Conservation (phyloP, 2,797 vertebrate species). For the Sarcoramphus papa region DNA sequence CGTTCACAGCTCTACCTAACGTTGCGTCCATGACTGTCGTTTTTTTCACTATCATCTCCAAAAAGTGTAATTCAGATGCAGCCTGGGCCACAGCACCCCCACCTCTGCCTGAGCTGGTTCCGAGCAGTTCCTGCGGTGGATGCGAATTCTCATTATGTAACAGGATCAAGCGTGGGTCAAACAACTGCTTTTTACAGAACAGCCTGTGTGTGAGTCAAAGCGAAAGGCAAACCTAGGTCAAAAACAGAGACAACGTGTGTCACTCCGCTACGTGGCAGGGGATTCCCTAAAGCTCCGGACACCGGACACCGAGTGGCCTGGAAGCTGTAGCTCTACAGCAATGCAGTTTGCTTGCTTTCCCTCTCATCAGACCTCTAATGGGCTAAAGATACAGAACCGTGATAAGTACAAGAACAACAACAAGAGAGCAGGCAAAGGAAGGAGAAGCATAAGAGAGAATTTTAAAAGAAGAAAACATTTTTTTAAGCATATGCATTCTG, state of each 20-base stretch:
- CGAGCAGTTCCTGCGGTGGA: neutral
- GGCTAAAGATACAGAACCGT: neutral
- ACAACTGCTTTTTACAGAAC: neutral
- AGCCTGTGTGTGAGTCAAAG: neutral
- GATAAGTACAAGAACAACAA: neutral
- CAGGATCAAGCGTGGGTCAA: neutral
- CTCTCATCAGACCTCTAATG: neutral
- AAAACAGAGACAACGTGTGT: rapidly evolving
- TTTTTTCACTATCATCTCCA: neutral
- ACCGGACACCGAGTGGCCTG: rapidly evolving
- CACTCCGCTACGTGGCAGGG: neutral
- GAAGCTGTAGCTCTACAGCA: neutral
- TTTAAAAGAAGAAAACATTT: neutral
- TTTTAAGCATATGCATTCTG: neutral
- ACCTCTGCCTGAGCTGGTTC: neutral
- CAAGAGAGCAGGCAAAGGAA: neutral
- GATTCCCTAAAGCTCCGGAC: neutral
- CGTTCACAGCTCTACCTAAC: neutral
- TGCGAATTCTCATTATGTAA: neutral
- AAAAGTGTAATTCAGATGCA: neutral
- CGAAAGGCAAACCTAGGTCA: neutral
- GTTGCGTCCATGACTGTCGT: neutral
- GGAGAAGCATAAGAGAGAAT: neutral
- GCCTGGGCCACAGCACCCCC: neutral
- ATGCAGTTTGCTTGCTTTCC: neutral